Evolutionary conservation across 2,888 invertebrate genomes (phyloP).

Genomic region (Elysia crispata): DNA sequence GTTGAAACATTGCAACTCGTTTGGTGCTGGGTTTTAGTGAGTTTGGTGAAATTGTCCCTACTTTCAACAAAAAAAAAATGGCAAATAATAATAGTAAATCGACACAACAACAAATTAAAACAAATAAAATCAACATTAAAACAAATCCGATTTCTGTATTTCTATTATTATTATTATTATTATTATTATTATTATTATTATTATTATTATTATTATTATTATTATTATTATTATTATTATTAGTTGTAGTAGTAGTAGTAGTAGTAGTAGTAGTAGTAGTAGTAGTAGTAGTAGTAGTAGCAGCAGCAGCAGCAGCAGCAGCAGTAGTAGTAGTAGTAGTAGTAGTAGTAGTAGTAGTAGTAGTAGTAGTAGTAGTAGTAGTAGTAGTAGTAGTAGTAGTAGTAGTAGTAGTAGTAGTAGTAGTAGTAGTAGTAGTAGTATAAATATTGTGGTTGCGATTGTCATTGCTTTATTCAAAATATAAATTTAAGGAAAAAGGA

Average conservation of each 20-base stretch:
- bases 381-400: constrained; percentile 39
- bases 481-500: too few species aligned
- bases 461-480: not conserved
- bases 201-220: constrained; percentile 1
- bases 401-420: constrained; percentile 34
- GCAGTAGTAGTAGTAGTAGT: constrained; percentile 37
- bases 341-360: constrained; percentile 33
- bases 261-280: not conserved
- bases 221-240: not conserved
- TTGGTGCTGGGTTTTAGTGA: too few species aligned
- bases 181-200: constrained; percentile 10
- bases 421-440: too few species aligned
- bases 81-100: too few species aligned
- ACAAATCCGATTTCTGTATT: too few species aligned
- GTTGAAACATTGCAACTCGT: too few species aligned
- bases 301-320: constrained; percentile 14
- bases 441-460: too few species aligned
- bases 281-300: constrained; percentile 4
- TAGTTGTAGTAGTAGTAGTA: too few species aligned
- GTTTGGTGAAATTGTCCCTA: too few species aligned
- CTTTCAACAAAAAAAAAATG: too few species aligned
- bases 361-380: constrained; percentile 4
- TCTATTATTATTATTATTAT: constrained; percentile 5
- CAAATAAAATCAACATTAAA: too few species aligned
- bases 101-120: too few species aligned